Conservation (phyloP, 2,113 vertebrate genomes). For the Silurus meridionalis region DNA sequence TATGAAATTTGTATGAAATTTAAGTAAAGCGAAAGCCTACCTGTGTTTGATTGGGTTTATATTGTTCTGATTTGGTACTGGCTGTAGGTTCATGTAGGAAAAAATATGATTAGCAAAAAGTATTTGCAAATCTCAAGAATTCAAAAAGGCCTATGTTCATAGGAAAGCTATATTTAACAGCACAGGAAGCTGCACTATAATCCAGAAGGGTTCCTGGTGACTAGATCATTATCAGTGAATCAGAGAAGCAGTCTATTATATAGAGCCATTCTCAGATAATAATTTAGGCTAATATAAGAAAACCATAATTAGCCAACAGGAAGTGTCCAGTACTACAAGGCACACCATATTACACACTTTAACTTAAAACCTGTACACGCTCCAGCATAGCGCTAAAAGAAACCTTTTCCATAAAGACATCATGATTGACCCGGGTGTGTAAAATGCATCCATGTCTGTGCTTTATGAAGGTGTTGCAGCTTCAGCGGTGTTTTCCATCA, state of each 20-base stretch:
- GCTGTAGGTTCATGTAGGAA: not conserved
- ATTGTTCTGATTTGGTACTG: not conserved
- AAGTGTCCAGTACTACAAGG: not conserved
- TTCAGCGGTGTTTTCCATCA: slow-evolving; percentile 48
- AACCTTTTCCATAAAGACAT: slow-evolving; percentile 29
- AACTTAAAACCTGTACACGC: slow-evolving; percentile 8
- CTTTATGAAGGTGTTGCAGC: slow-evolving; percentile 42
- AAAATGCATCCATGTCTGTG: slow-evolving; percentile 34
- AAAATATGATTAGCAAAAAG: not conserved
- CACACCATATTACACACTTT: not conserved
- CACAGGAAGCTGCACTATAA: not conserved
- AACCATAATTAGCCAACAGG: not conserved
- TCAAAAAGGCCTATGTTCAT: not conserved
- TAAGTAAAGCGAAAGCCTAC: not conserved
- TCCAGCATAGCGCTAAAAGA: slow-evolving; percentile 15
- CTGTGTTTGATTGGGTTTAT: not conserved
- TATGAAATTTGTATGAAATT: not conserved
- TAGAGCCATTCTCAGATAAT: not conserved
- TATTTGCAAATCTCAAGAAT: not conserved
- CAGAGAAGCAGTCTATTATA: not conserved
- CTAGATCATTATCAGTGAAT: not conserved
- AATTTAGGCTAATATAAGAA: not conserved
- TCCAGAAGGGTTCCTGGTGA: not conserved
- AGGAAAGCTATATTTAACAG: not conserved
- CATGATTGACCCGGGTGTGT: slow-evolving; percentile 34